These are phyloP conservation scores for Caradrina kadenii DNA, from an alignment of 2,888 invertebrate species.

Conservation along the genomic window DNA sequence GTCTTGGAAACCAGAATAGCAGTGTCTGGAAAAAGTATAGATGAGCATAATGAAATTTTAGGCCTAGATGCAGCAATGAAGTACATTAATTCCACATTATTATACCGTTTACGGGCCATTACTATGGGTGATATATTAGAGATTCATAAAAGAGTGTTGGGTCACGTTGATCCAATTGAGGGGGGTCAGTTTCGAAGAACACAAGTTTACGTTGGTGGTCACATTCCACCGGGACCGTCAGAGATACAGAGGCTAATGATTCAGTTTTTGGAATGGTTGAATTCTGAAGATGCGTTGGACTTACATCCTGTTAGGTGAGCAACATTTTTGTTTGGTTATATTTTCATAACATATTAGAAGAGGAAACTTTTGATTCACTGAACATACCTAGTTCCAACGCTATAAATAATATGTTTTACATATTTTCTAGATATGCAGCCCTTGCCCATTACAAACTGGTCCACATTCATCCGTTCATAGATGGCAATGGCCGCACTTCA, in stretches of 20 bases:
- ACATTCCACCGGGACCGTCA: slow-evolving; percentile 96
- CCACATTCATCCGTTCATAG: slow-evolving; percentile 98
- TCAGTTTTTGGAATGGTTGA: slow-evolving; percentile 97
- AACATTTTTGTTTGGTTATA: not conserved
- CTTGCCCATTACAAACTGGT: slow-evolving; percentile 99
- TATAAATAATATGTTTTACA: slow-evolving; percentile 3
- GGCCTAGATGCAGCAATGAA: slow-evolving; percentile 98
- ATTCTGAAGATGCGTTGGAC: slow-evolving; percentile 95
- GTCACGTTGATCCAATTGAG: slow-evolving; percentile 98
- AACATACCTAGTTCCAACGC: not conserved
- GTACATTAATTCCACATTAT: slow-evolving; percentile 95
- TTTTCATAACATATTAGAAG: slow-evolving; percentile 23
- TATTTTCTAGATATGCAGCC: slow-evolving; percentile 94
- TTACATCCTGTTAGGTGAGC: slow-evolving; percentile 96
- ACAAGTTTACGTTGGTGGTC: slow-evolving; percentile 98
- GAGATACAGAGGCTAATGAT: slow-evolving; percentile 95
- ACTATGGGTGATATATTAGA: slow-evolving; percentile 96
- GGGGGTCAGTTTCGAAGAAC: slow-evolving; percentile 97
- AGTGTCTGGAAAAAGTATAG: slow-evolving; percentile 97
- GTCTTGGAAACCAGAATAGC: slow-evolving; percentile 95
- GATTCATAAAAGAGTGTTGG: slow-evolving; percentile 97
- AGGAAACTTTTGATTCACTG: slow-evolving; percentile 10
- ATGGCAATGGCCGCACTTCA: slow-evolving; percentile 99
- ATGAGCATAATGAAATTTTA: slow-evolving; percentile 99
- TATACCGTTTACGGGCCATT: slow-evolving; percentile 94